Evolutionary conservation across 1,140 invertebrate species (phyloP), one percentile per base, ranked within the genome.

Genomic region (Harlomillsia oculata): DNA sequence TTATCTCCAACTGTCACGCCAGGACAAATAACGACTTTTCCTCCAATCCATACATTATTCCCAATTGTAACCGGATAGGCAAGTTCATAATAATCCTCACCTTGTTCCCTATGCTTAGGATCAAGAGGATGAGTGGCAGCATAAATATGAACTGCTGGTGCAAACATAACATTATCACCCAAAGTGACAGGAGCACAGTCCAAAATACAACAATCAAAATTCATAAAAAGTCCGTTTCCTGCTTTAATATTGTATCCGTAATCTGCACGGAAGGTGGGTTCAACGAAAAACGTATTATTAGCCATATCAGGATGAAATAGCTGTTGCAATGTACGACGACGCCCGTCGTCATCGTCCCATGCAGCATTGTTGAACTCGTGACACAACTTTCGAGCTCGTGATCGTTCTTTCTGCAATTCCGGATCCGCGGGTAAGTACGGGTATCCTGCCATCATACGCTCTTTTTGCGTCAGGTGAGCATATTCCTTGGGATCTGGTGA

Each of bases 1-100:
- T 53, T 55, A 41, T 68, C 57, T 0, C 67, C 67, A 41, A 68
- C 67, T 2, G 60, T 68, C 11, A 68, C 67, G 4, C 67, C 67
- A 5, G 67, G 65, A 5, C 61, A 49, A 37, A 68, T 63, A 3
- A 56, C 23, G 1, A 54, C 56, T 25, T 45, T 52, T 16, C 65
- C 67, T 11, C 67, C 67, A 28, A 68, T 53, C 67, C 67, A 68
- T 13, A 57, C 56, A 54, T 68, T 59, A 30, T 60, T 25, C 2
- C 62, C 62, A 37, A 64, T 60, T 41, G 37, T 60, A 18, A 64
- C 49, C 4, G 62, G 62, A 20, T 34, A 41, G 2, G 56, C 58
- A 1, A 57, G 18, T 32, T 56, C 57, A 13, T 44, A 64, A 18
- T 61, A 58, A 16, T 60, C 52, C 3, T 59, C 43, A 30, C 53